phyloP scores from a whole-genome alignment of 2,797 vertebrate genomes.

The Lithobates sylvaticus region DNA sequence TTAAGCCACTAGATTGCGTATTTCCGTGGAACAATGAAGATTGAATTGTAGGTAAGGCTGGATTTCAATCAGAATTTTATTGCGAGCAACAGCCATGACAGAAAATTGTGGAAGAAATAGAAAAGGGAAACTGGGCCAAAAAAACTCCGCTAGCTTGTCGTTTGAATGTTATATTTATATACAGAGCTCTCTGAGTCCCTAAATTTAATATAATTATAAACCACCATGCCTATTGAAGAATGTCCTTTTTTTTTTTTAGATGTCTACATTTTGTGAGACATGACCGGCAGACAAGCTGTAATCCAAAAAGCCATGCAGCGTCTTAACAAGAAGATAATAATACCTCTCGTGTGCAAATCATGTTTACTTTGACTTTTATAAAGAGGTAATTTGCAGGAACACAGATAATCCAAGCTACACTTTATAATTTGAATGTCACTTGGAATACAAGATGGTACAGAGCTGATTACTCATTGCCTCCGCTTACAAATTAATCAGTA shows the following conservation, averaged over 20 bases:
- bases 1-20: too few relatives aligned
- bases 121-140: too few relatives aligned
- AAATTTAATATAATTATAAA: constrained; percentile 22
- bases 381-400: constrained; percentile 76
- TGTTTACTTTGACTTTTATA: constrained; percentile 75
- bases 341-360: constrained; percentile 62
- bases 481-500: constrained; percentile 76
- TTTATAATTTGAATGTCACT: constrained; percentile 78
- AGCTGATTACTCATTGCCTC: constrained; percentile 75
- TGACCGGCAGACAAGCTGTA: constrained; percentile 66
- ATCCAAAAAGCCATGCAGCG: constrained; percentile 62
- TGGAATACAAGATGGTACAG: constrained; percentile 69
- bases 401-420: constrained; percentile 71
- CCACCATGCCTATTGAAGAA: constrained; percentile 4
- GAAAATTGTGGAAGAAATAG: too few relatives aligned
- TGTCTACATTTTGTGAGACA: constrained; percentile 46
- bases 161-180: too few relatives aligned
- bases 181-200: not conserved
- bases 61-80: too few relatives aligned
- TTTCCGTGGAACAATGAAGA: too few relatives aligned
- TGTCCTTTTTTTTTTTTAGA: constrained; percentile 26
- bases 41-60: too few relatives aligned
- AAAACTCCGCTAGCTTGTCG: too few relatives aligned
- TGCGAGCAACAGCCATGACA: too few relatives aligned
- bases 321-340: constrained; percentile 66